A percentile compares a stretch with the other conserved stretches of the same genome.
Conservation (phyloP, 2,113 vertebrate species). For the Notarius lentiginosus region DNA sequence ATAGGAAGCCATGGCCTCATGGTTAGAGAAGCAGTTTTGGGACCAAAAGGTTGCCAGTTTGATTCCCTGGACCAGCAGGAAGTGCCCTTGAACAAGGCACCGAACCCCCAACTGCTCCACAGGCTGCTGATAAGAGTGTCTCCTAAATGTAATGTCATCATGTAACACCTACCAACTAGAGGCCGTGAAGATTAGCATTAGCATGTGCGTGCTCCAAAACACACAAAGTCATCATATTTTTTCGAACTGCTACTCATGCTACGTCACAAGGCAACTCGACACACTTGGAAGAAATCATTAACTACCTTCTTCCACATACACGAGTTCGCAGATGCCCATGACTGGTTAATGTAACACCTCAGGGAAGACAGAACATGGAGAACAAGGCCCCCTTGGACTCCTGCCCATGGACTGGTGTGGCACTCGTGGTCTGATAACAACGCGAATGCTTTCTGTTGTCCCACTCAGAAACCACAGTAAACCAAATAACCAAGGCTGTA, state of each 20-base stretch:
- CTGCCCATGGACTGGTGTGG: not conserved
- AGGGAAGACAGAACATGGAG: not conserved
- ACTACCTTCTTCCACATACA: not conserved
- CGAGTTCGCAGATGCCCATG: not conserved
- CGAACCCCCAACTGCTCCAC: no score
- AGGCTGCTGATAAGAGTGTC: no score
- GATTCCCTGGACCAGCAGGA: no score
- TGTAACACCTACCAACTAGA: not conserved
- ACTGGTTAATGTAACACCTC: not conserved
- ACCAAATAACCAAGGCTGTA: not conserved
- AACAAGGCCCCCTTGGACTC: not conserved
- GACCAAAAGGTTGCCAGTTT: no score
- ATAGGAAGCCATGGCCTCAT: no score
- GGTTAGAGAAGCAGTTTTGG: no score
- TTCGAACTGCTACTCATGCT: not conserved
- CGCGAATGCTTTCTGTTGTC: not conserved
- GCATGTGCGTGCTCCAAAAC: not conserved
- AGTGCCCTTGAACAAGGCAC: no score
- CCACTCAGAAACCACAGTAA: not conserved
- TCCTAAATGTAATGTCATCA: no score
- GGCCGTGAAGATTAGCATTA: not conserved
- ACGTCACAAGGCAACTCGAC: not conserved
- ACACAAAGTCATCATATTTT: not conserved
- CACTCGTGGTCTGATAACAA: not conserved
- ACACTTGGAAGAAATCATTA: not conserved